Conservation (phyloP, 53 echinoderm and acorn worm genomes). For the Stichopus horrens region DNA sequence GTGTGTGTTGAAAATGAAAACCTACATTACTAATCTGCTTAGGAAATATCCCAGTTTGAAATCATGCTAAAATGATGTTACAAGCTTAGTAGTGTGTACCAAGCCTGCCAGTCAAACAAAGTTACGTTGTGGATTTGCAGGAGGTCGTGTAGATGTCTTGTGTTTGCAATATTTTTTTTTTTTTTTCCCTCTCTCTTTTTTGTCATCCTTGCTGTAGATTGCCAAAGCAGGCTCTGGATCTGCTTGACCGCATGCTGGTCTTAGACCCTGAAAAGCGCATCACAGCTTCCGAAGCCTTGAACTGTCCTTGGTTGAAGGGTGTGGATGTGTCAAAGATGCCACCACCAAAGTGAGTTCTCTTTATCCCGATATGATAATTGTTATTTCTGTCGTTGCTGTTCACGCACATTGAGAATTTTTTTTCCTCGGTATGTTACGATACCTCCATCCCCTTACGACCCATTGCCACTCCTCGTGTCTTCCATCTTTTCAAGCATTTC, state of each 20-base stretch:
- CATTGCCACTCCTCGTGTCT: no score
- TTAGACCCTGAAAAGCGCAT: slow-evolving; percentile 95
- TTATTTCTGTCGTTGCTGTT: no score
- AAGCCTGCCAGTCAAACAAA: no score
- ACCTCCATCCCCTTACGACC: no score
- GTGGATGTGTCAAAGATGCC: slow-evolving; percentile 64
- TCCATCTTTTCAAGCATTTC: no score
- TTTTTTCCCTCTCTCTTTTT: not conserved
- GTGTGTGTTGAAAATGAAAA: no score
- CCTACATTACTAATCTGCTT: not conserved
- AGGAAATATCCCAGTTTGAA: not conserved
- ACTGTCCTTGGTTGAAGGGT: slow-evolving; percentile 80
- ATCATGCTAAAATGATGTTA: not conserved
- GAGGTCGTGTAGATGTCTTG: no score
- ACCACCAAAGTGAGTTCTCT: slow-evolving; percentile 76
- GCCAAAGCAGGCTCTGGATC: slow-evolving; percentile 89
- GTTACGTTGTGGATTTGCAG: no score
- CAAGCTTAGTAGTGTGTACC: not conserved
- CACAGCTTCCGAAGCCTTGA: slow-evolving; percentile 84
- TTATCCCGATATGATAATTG: not conserved
- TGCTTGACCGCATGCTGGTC: slow-evolving; percentile 93
- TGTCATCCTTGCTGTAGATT: slow-evolving; percentile 56
- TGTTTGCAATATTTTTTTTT: not conserved
- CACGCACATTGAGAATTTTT: no score
- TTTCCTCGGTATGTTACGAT: no score